Percentiles rank a stretch among this genome's conserved stretches.
Conservation (phyloP, 2,797 vertebrate genomes). For the Acrossocheilus fasciatus region DNA sequence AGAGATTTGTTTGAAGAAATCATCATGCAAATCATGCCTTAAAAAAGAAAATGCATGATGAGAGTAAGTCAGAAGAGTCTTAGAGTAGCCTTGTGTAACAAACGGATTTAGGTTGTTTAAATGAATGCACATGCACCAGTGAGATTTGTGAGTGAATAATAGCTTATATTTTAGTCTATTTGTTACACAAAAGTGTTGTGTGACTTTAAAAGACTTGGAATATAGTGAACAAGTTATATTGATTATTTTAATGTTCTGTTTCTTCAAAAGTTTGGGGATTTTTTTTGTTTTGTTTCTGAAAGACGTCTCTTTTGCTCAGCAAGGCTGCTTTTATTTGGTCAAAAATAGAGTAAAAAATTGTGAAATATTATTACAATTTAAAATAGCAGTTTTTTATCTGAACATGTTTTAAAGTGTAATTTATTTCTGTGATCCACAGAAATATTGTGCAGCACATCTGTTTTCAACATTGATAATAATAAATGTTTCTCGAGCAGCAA, state of each 20-base stretch:
- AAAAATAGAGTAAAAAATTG: background rate
- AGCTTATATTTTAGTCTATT: background rate
- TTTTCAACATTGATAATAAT: background rate
- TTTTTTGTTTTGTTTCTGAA: too few relatives aligned
- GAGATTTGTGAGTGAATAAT: background rate
- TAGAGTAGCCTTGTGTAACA: too few relatives aligned
- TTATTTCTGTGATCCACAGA: background rate
- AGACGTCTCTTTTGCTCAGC: too few relatives aligned
- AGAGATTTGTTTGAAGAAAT: too few relatives aligned
- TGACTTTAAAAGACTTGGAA: background rate
- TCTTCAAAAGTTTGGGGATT: background rate
- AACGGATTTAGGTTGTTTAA: background rate
- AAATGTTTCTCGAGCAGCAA: too few relatives aligned
- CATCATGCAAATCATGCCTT: background rate
- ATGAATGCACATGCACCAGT: background rate
- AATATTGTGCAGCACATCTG: too few relatives aligned
- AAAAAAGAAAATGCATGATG: background rate
- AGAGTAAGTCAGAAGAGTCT: background rate
- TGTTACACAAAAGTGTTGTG: background rate
- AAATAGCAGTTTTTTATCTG: background rate
- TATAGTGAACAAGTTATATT: background rate
- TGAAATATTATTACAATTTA: background rate
- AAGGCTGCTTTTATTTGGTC: too few relatives aligned
- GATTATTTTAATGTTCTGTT: background rate
- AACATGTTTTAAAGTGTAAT: background rate